These are phyloP conservation scores for Alloscopus bannaensis DNA, from an alignment of 2,888 invertebrate species.

Conservation along the genomic window DNA sequence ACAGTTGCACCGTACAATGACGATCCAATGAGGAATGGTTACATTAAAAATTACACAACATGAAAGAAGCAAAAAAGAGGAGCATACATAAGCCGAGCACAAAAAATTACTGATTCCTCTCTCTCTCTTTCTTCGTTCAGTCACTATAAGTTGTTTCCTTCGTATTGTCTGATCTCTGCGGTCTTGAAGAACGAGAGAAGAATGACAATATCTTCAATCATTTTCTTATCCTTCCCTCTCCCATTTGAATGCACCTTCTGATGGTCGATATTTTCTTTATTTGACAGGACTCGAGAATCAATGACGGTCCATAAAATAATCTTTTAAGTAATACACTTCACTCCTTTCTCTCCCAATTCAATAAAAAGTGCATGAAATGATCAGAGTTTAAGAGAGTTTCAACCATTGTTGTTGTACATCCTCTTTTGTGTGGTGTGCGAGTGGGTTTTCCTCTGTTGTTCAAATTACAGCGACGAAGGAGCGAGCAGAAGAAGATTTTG, in stretches of 20 bases:
- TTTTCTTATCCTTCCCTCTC: conserved; percentile 37
- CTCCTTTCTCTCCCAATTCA: no score
- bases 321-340: no score
- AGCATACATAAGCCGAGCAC: conserved; percentile 24
- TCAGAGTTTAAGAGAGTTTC: background rate
- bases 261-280: conserved; percentile 41
- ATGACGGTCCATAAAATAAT: conserved; percentile 51
- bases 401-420: background rate
- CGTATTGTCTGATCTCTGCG: conserved; percentile 34
- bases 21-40: conserved; percentile 17
- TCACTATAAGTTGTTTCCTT: conserved; percentile 5
- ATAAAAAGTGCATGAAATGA: conserved; percentile 2
- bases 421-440: conserved; percentile 3
- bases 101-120: background rate
- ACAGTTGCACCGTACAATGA: conserved; percentile 35
- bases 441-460: conserved; percentile 25
- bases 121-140: background rate
- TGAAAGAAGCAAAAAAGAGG: background rate
- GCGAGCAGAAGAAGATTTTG: conserved; percentile 2
- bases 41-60: conserved; percentile 8
- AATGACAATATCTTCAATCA: conserved; percentile 72
- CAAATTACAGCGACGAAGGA: background rate
- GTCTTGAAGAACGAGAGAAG: conserved; percentile 67
- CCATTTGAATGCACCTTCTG: conserved; percentile 32
- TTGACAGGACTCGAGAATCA: conserved; percentile 55